These are phyloP conservation scores for Sturnira hondurensis DNA, from an alignment of 2,113 vertebrate genomes.

Conservation along the genomic window DNA sequence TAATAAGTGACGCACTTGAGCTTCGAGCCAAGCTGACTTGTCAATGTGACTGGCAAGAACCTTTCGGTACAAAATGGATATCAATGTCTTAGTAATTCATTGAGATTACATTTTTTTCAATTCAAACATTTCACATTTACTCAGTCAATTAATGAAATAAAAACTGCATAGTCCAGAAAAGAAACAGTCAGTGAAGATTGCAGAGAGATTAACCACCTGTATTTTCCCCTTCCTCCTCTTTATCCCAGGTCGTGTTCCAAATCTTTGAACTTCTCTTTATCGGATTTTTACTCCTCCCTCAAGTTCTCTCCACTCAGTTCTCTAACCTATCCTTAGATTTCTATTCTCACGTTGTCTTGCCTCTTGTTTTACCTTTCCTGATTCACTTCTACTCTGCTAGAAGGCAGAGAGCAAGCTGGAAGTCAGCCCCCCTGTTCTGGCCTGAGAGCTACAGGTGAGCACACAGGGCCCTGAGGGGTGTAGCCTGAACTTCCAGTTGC, in stretches of 20 bases:
- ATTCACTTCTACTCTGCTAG: background rate
- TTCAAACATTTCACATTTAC: slow-evolving; percentile 3
- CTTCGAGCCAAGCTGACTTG: slow-evolving; percentile 82
- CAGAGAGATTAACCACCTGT: background rate
- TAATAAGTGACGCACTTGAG: slow-evolving; percentile 80
- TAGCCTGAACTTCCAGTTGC: background rate
- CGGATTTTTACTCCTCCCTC: background rate
- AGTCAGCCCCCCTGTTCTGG: background rate
- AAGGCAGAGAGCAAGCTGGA: background rate
- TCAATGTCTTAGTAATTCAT: background rate
- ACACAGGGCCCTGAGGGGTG: background rate
- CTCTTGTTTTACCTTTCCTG: background rate
- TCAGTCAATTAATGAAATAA: background rate
- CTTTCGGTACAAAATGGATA: slow-evolving; percentile 69
- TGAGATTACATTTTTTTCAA: background rate
- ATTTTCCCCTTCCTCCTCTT: background rate
- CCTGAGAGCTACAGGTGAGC: background rate
- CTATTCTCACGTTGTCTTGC: background rate
- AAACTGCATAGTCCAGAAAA: background rate
- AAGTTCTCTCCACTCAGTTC: background rate
- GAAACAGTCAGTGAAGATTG: background rate
- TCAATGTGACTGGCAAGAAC: slow-evolving; percentile 81
- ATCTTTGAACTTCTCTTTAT: background rate
- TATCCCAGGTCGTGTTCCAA: background rate
- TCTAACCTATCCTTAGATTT: background rate